Evolutionary conservation across 2,888 invertebrate genomes (phyloP).

Genomic region (Nomada fucata): DNA sequence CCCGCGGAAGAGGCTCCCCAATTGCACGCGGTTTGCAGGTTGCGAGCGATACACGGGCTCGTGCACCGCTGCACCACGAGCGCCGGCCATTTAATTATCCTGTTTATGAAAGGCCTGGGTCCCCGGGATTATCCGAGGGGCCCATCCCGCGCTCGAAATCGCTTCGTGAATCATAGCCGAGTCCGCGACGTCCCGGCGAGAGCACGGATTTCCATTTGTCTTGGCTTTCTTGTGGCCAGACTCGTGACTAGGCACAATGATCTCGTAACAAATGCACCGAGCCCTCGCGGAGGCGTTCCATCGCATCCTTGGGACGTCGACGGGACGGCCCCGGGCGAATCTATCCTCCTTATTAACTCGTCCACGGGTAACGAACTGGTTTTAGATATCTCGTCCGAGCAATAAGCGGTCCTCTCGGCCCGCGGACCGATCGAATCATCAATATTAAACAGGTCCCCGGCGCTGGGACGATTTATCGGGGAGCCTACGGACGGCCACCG

Average conservation of each 20-base stretch:
- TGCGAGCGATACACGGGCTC: conserved; percentile 24
- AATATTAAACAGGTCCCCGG: conserved; percentile 37
- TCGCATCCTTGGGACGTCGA: conserved; percentile 26
- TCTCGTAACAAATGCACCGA: conserved; percentile 56
- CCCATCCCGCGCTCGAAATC: conserved; percentile 34
- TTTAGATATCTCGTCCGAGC: conserved; percentile 1
- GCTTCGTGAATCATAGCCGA: conserved; percentile 39
- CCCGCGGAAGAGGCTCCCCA: background rate
- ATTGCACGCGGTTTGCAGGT: background rate
- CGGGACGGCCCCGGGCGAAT: conserved; percentile 48
- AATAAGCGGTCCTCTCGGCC: conserved; percentile 10
- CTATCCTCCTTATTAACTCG: conserved; percentile 59
- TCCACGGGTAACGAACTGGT: conserved; percentile 52
- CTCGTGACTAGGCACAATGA: conserved; percentile 59
- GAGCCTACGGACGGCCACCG: background rate
- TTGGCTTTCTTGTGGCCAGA: conserved; percentile 35
- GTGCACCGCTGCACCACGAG: background rate
- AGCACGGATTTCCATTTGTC: conserved; percentile 56
- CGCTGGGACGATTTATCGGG: conserved; percentile 24
- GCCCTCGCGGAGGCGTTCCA: conserved; percentile 35
- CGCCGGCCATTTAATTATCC: conserved; percentile 31
- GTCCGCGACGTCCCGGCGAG: background rate
- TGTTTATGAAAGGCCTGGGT: conserved; percentile 30
- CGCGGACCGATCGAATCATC: conserved; percentile 44
- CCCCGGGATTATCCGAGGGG: background rate